Evolutionary conservation across 2,113 vertebrate genomes (phyloP), one percentile per base, ranked within the genome.

Genomic region (Patagioenas fasciata): DNA sequence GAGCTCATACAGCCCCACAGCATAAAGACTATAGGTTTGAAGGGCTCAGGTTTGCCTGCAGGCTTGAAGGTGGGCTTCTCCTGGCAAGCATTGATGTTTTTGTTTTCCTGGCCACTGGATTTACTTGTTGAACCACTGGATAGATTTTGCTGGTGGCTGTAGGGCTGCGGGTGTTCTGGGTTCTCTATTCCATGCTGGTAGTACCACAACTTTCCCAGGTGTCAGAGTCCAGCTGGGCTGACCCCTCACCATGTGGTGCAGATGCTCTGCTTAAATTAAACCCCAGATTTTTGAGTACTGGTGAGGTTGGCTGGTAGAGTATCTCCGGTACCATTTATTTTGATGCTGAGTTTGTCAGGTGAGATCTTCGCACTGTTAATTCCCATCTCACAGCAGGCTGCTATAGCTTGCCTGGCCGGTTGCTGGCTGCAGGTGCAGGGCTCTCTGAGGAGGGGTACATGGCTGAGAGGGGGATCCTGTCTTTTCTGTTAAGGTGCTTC

Each of bases 1-100:
- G 44, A 38, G 47, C 70, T 56, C 0, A 0, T 21, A 4, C 26
- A 57, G 40, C 11, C 19, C 47, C 0, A 0, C 1, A 5, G 28
- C 2, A 1, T 23, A 24, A 51, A 61, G 56, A 28, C 47, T 26
- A n/a, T 0, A 9, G 32, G 32, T 66, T 44, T 66, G 58, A 32
- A 20, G 66, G 53, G 38, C 38, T 84, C 15, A 21, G 53, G 32
- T 71, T 71, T 38, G 8, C 42, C 44, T 57, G 54, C 23, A 21
- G 53, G 42, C 53, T 60, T 16, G 2, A 8, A 32, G 31, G 7
- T 72, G 32, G 40, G 11, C 50, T 75, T 38, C 17, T 72, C 29
- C 15, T 15, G 1, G 3, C 13, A 34, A 48, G 2, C 29, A 28
- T 11, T 7, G 5, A 0, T 34, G 2, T 15, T 47, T 51, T 15